Evolutionary conservation across 64 coral and sea anemone species (phyloP), one percentile per base, ranked within the genome.

Genomic region (Platygyra sinensis): DNA sequence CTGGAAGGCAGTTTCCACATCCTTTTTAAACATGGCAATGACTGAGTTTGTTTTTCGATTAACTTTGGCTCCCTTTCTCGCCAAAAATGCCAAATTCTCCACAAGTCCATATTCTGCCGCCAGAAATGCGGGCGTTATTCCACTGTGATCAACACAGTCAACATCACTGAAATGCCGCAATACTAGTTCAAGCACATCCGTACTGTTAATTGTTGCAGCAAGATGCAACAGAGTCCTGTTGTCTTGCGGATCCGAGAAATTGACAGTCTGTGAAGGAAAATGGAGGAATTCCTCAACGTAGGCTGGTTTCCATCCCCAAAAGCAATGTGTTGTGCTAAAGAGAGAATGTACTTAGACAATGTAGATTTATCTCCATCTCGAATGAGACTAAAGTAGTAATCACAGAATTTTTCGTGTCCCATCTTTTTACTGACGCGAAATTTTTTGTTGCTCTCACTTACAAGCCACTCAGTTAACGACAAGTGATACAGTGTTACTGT

Each of bases 391-490:
- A 94, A 27, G 17, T 72, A 94, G 60, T 90, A 80, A 1, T 94
- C 80, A 18, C 74, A 83, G 3, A 90, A 36, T 30, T 12, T 52
- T 80, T 60, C 73, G 33, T 91, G 89, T 36, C 93, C 93, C 75
- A 76, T 86, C 72, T 42, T 86, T 74, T 87, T 89, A 72, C 80
- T 65, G 5, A 94, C 89, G 28, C 86, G 90, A 51, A 81, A 94
- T 8, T 63, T 0, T 18, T 55, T 61, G 64, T 90, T 94, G 9
- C 30, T 17, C 0, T 91, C 32, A 36, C 83, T 81, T 22, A 83
- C 87, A 27, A 94, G 76, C 93, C 93, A 94, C 61, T 94, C 89
- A 32, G 86, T 72, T n/a, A 94, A 50, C 16, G 93, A 90, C n/a
- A 73, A 65, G 74, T 94, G 93, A 75, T 80, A 94, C 29, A 94